Conservation (phyloP, 1,140 invertebrate genomes). For the Sitophilus oryzae region DNA sequence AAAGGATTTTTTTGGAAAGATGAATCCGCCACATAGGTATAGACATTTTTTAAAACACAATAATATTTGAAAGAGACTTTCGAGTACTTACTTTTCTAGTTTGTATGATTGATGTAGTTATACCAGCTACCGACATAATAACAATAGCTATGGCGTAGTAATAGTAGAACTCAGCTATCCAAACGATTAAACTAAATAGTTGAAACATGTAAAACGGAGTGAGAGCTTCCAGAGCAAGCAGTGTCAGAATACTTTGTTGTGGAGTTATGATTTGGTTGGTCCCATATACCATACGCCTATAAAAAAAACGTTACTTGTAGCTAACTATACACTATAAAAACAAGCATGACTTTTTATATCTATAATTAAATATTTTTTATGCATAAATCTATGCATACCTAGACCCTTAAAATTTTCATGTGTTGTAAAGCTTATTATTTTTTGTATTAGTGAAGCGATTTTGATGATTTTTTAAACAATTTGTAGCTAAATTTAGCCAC, state of each 20-base stretch:
- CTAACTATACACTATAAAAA: neutral
- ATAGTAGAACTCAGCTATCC: constrained; percentile 74
- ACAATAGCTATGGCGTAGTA: constrained; percentile 84
- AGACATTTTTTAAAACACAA: too few species aligned
- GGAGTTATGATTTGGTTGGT: constrained; percentile 75
- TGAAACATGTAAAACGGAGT: constrained; percentile 97
- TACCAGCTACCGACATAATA: constrained; percentile 79
- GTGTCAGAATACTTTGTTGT: constrained; percentile 60
- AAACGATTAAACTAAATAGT: constrained; percentile 76
- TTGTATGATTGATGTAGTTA: constrained; percentile 75
- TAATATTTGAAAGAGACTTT: too few species aligned
- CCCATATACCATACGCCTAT: constrained; percentile 70
- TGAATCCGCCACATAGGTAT: too few species aligned
- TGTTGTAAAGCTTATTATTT: too few species aligned
- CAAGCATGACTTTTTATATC: too few species aligned
- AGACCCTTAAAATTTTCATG: too few species aligned
- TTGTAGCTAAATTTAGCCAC: too few species aligned
- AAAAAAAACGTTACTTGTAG: constrained; percentile 30
- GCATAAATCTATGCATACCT: too few species aligned
- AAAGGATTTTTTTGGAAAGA: too few species aligned
- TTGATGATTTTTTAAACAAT: too few species aligned
- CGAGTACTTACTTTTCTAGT: constrained; percentile 71
- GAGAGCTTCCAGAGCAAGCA: constrained; percentile 74
- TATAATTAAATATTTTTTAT: too few species aligned
- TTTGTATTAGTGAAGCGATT: too few species aligned